Base-by-base conservation (phyloP, 2,797 vertebrate species). In the Telmatherina bonti region DNA sequence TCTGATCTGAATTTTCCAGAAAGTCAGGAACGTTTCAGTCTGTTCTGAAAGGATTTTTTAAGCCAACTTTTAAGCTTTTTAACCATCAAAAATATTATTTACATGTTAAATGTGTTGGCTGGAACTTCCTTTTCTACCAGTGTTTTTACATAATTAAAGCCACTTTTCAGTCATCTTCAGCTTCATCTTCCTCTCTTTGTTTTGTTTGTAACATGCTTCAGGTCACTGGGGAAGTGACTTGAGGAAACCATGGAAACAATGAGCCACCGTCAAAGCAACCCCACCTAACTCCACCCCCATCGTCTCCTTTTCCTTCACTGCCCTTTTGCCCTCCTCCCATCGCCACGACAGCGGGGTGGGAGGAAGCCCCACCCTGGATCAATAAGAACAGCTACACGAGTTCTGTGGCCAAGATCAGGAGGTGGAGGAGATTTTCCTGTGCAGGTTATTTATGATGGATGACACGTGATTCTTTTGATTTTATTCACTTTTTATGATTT, bases 201-300 rank as follows among this genome's bases (percentile, higher is more conserved):
- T 74, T 2, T 51, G 26, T 73, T 63, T 61, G 30, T 70, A 16
- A 33, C 45, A 27, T 62, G 18, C 73, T 81, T 77, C 75, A 72
- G n/a, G 38, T 62, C 15, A 49, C 36, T 56, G 64, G 78, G 76
- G 77, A 72, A 74, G 77, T 78, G 79, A 81, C 64, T 80, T 35
- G 54, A 88, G 84, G 88, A 90, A 91, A 86, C 76, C 67, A 63
- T 73, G 83, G 87, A 91, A 93, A 89, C 86, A 78, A 82, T 74
- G 67, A 82, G 83, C 64, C 68, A 49, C 68, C 36, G 36, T 80
- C 73, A 76, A 81, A 73, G 83, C 76, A 85, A 78, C 68, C 72
- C 49, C n/a, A n/a, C n/a, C n/a, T n/a, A 22, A 29, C 43, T 20
- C 8, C 0, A 43, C 12, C 68, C 61, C 68, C 31, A 16, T 22